Conservation (phyloP, 2,888 invertebrate species). For the Yponomeuta malinellus region DNA sequence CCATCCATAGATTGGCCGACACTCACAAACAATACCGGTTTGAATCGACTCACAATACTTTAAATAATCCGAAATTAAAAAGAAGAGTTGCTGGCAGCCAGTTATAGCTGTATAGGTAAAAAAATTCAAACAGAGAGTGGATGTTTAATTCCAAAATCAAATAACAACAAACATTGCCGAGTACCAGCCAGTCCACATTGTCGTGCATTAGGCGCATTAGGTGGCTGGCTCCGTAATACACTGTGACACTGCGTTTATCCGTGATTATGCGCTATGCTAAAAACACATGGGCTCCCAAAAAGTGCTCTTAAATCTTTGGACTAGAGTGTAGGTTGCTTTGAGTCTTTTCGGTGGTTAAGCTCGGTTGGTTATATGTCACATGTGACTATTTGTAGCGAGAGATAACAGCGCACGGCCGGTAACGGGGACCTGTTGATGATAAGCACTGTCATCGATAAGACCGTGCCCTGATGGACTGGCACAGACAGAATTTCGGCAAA, state of each 20-base stretch:
- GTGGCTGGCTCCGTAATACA: conserved; percentile 60
- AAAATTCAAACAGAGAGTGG: conserved; percentile 1
- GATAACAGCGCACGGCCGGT: conserved; percentile 70
- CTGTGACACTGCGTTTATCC: conserved; percentile 67
- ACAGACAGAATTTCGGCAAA: conserved; percentile 68
- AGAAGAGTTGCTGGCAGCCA: not conserved
- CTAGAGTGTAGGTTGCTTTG: conserved; percentile 28
- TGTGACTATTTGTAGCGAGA: conserved; percentile 70
- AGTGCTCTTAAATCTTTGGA: conserved; percentile 21
- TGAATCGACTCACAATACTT: too few species aligned
- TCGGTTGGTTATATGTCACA: conserved; percentile 21
- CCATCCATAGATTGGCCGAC: too few species aligned
- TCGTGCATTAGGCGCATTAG: conserved; percentile 71
- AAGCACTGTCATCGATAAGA: conserved; percentile 71
- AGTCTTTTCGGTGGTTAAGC: conserved; percentile 33
- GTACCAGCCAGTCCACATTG: conserved; percentile 48
- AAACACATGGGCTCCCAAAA: conserved; percentile 21
- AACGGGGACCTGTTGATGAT: conserved; percentile 71
- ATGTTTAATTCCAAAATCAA: conserved; percentile 33
- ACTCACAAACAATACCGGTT: too few species aligned
- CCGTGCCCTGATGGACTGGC: conserved; percentile 63
- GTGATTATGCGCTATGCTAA: conserved; percentile 48
- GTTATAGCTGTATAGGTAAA: not conserved
- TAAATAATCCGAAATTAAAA: not conserved
- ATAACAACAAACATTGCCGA: conserved; percentile 37